Percentiles rank a stretch among this genome's conserved stretches.
These are phyloP conservation scores for Pseudomyrmex gracilis DNA, from an alignment of 1,140 invertebrate species.

Conservation along the genomic window DNA sequence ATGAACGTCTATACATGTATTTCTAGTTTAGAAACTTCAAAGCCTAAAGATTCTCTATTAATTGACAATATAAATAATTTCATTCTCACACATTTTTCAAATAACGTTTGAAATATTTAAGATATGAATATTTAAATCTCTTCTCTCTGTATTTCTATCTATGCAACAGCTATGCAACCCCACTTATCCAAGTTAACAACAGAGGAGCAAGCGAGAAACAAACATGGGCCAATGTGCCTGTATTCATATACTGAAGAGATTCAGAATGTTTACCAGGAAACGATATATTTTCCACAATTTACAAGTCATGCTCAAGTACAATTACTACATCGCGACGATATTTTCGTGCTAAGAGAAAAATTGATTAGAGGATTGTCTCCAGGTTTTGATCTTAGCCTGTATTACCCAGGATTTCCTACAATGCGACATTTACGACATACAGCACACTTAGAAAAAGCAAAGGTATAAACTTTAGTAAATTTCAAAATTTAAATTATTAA, in stretches of 20 bases:
- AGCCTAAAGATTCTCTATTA: no score
- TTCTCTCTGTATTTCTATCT: background rate
- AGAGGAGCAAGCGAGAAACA: constrained; percentile 92
- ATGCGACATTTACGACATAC: constrained; percentile 93
- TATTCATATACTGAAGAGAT: constrained; percentile 89
- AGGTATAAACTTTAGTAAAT: constrained; percentile 79
- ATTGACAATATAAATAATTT: constrained; percentile 20
- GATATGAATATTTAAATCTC: background rate
- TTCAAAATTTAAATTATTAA: background rate
- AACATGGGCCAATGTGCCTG: constrained; percentile 93
- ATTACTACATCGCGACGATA: constrained; percentile 86
- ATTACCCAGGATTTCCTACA: constrained; percentile 96
- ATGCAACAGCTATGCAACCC: constrained; percentile 90
- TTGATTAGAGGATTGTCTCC: constrained; percentile 92
- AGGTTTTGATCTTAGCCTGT: constrained; percentile 89
- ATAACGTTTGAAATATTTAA: constrained; percentile 4
- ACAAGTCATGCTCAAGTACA: constrained; percentile 87
- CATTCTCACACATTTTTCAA: background rate
- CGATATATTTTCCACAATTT: constrained; percentile 89
- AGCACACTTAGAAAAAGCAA: constrained; percentile 89
- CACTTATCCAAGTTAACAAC: constrained; percentile 89
- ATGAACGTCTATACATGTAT: no score
- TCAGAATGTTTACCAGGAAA: constrained; percentile 86
- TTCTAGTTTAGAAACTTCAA: no score
- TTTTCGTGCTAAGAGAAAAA: constrained; percentile 87